These are phyloP conservation scores for Formicarius rufipectus DNA, from an alignment of 2,113 vertebrate species.

Conservation along the genomic window DNA sequence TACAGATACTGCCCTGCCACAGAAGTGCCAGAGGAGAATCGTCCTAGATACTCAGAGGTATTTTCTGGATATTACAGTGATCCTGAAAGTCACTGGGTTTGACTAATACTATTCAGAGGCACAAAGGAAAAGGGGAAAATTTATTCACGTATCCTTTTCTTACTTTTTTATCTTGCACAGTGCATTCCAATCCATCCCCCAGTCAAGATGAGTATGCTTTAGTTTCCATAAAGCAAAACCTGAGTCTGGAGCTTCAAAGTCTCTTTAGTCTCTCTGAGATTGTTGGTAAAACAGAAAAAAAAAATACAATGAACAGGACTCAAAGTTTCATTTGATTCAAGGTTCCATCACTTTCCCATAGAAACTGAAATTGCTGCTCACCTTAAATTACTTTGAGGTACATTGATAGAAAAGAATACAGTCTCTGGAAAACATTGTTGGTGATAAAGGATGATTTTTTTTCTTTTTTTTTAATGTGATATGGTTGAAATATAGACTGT, in stretches of 20 bases:
- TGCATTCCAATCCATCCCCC: not conserved
- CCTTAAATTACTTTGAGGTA: not conserved
- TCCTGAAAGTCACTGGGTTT: not conserved
- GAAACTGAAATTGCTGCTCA: not conserved
- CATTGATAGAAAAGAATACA: not conserved
- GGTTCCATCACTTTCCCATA: not conserved
- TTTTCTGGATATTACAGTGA: not conserved
- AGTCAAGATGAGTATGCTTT: not conserved
- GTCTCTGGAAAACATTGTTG: not conserved
- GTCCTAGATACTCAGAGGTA: not conserved
- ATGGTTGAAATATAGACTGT: not conserved
- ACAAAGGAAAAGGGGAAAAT: not conserved
- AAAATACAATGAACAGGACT: not conserved
- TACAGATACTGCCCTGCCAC: not conserved
- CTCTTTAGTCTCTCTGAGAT: too few species aligned
- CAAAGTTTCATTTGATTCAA: not conserved
- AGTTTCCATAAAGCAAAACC: not conserved
- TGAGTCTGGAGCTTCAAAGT: not conserved
- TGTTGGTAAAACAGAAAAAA: not conserved
- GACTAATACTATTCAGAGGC: not conserved
- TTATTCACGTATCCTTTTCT: not conserved
- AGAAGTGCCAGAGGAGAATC: not conserved
- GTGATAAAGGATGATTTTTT: not conserved
- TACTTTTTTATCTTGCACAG: not conserved
- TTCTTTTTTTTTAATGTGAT: not conserved